These are phyloP conservation scores for Leptosomus discolor DNA, from an alignment of 2,113 vertebrate species.

Conservation along the genomic window DNA sequence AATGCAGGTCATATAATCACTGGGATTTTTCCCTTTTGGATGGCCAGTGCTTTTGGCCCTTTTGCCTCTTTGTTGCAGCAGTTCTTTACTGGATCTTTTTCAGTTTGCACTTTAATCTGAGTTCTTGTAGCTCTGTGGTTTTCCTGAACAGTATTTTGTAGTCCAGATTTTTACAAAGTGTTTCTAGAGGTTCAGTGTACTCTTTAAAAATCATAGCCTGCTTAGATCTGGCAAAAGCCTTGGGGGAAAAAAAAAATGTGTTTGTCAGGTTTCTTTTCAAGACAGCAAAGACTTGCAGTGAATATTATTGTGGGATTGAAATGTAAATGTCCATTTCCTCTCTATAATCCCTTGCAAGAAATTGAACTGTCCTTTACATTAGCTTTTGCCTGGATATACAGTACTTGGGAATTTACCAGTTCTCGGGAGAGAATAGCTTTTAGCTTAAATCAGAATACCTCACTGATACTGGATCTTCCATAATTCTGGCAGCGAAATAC, in stretches of 20 bases:
- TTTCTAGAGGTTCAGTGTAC: not conserved
- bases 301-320: not conserved
- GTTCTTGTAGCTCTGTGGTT: not conserved
- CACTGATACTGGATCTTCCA: not conserved
- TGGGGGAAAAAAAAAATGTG: accelerated
- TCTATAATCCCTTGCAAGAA: conserved; percentile 18
- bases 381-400: not conserved
- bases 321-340: conserved; percentile 25
- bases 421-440: not conserved
- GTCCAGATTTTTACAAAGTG: not conserved
- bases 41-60: not conserved
- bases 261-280: conserved; percentile 11
- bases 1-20: not conserved
- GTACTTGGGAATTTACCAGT: not conserved
- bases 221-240: not conserved
- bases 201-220: not conserved
- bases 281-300: not conserved
- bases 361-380: not conserved
- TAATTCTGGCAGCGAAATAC: not conserved
- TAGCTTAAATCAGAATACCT: not conserved
- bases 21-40: not conserved
- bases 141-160: not conserved
- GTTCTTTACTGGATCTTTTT: not conserved
- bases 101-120: not conserved
- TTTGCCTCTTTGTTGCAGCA: not conserved